Base-by-base conservation (phyloP, 2,888 invertebrate genomes). In the Gisinianus flammeolus region DNA sequence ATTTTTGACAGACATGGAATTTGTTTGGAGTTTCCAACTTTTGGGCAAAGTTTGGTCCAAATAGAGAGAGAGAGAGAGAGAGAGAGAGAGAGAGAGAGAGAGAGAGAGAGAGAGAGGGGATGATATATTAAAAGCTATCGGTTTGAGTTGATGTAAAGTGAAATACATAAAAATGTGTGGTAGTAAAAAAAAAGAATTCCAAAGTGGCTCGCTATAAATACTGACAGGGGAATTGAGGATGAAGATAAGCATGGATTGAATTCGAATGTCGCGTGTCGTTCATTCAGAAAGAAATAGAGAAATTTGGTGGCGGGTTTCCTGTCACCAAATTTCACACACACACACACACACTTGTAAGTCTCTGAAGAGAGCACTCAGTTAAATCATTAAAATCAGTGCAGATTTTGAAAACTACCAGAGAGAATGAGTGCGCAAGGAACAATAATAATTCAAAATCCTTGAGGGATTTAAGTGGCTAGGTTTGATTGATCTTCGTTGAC, bases 211-310 rank as follows among this genome's bases (percentile, higher is more conserved):
- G 56, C 56, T n/a, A 56, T 56, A 56, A 56, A 56, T 22, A 22
- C 22, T 66, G 66, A 66, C 66, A n/a, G 66, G 16, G 30, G 30
- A 66, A 66, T 19, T 56, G 22, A 56, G 5, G 2, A 22, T n/a
- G 31, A 66, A 28, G 66, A 66, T 66, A 66, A 66, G 28, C 26
- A 30, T 56, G 56, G 68, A 28, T 73, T 44, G 12, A 67, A 75
- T 75, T 75, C 12, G 52, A 66, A 75, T 66, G 75, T 75, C 73
- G 73, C 66, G 66, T 64, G 73, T 58, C 33, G 8, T 31, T 24
- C 62, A 64, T 64, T 73, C n/a, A n/a, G n/a, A n/a, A n/a, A n/a
- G n/a, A n/a, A n/a, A n/a, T n/a, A n/a, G n/a, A n/a, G n/a, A n/a
- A n/a, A n/a, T n/a, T n/a, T n/a, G n/a, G n/a, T n/a, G n/a, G n/a